These are phyloP conservation scores for Volucella inanis DNA, from an alignment of 2,888 invertebrate species.

Conservation along the genomic window DNA sequence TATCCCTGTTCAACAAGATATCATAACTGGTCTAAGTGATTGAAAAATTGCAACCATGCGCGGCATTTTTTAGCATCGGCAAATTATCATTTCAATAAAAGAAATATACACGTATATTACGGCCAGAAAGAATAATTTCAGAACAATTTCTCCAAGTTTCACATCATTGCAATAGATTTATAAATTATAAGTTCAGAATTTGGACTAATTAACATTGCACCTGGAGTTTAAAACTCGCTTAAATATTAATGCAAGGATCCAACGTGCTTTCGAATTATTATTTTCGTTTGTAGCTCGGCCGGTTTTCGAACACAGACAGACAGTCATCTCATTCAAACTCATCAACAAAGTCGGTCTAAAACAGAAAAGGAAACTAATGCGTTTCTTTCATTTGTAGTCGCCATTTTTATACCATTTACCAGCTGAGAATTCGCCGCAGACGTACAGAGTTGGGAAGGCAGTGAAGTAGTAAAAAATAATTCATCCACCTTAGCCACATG, in stretches of 20 bases:
- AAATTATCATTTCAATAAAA: conserved; percentile 20
- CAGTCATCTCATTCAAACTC: conserved; percentile 35
- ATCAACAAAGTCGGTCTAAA: neutral
- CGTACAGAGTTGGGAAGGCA: neutral
- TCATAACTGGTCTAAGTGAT: conserved; percentile 35
- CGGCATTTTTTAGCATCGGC: conserved; percentile 48
- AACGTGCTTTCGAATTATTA: conserved; percentile 43
- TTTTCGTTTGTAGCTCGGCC: conserved; percentile 37
- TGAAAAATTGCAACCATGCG: conserved; percentile 50
- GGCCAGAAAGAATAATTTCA: neutral
- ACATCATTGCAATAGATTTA: conserved; percentile 5
- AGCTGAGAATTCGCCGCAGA: conserved; percentile 70
- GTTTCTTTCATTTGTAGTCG: neutral
- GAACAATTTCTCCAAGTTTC: neutral
- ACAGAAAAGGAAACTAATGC: conserved; percentile 15
- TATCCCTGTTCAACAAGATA: conserved; percentile 9
- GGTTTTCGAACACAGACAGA: conserved; percentile 26
- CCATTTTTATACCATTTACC: conserved; percentile 69
- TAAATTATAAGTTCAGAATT: conserved; percentile 7
- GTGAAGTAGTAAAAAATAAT: conserved; percentile 7
- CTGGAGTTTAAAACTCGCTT: neutral
- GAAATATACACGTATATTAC: conserved; percentile 21
- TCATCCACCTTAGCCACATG: conserved; percentile 4
- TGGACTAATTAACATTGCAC: neutral
- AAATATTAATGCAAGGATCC: neutral